Evolutionary conservation across 2,113 vertebrate species (phyloP), one percentile per base, ranked within the genome.

Genomic region (Steatornis caripensis): DNA sequence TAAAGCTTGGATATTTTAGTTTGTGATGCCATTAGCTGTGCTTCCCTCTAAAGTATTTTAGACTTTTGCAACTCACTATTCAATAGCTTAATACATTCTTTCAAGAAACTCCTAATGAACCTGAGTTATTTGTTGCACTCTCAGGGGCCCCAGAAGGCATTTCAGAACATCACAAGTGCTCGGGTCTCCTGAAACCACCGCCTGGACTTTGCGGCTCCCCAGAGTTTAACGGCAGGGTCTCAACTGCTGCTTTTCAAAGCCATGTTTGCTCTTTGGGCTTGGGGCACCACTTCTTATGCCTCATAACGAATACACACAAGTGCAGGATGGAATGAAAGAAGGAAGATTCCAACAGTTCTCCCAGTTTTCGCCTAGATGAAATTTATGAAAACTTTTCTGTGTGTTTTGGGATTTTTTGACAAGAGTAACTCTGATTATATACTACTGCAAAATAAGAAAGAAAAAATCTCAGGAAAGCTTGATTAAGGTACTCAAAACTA

Each of bases 181-280:
- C 0, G 0, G 3, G 15, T 54, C 58, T 72, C 39, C 37, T 55
- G 58, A 72, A 41, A 7, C 20, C 37, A 29, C n/a, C 49, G 17
- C n/a, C 18, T 46, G 26, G 64, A 80, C 39, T 32, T 57, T 53
- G 16, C n/a, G 46, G 2, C 16, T 89, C 45, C 81, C 69, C 37
- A 26, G 7, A 62, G 5, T 32, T 90, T 90, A 54, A 82, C 79
- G 41, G 19, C 32, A 82, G 29, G 6, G 19, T 91, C 21, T 84
- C 24, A 75, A 53, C 61, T 12, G 4, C 30, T 65, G 11, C 22
- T 91, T 87, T 77, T 84, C 54, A 75, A 65, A 91, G 41, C 30
- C 26, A 0, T 14, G 5, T 84, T 74, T 93, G 5, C 16, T 60
- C 37, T 48, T 1, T 15, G 37, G 39, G 23, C 41, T 77, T 76